These are phyloP conservation scores for Hemibagrus guttatus DNA, from an alignment of 2,797 vertebrate genomes.

Conservation along the genomic window DNA sequence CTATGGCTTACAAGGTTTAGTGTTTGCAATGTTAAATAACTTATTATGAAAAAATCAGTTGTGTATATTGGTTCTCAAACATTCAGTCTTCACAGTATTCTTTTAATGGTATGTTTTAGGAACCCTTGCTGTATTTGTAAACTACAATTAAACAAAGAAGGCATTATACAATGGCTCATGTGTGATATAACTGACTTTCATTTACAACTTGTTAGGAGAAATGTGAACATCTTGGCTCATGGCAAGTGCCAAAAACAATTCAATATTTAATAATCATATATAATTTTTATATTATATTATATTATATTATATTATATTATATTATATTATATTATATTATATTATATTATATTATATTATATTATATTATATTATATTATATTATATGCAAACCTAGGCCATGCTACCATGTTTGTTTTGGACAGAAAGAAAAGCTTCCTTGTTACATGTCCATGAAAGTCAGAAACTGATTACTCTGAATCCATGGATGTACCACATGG, in stretches of 20 bases:
- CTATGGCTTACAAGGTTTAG: too few relatives aligned
- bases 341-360: neutral
- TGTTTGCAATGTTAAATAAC: neutral
- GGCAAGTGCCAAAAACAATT: neutral
- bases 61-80: neutral
- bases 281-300: too few relatives aligned
- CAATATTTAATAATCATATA: neutral
- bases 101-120: neutral
- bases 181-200: neutral
- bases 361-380: too few relatives aligned
- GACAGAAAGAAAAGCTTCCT: too few relatives aligned
- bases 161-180: neutral
- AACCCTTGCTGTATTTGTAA: neutral
- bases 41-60: neutral
- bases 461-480: neutral
- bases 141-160: neutral
- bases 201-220: neutral
- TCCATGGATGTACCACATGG: neutral
- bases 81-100: neutral
- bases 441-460: neutral
- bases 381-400: too few relatives aligned
- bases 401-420: too few relatives aligned
- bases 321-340: too few relatives aligned
- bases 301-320: too few relatives aligned
- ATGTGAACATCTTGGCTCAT: neutral